phyloP scores from a whole-genome alignment of 2,797 vertebrate species.

The Zalophus californianus region DNA sequence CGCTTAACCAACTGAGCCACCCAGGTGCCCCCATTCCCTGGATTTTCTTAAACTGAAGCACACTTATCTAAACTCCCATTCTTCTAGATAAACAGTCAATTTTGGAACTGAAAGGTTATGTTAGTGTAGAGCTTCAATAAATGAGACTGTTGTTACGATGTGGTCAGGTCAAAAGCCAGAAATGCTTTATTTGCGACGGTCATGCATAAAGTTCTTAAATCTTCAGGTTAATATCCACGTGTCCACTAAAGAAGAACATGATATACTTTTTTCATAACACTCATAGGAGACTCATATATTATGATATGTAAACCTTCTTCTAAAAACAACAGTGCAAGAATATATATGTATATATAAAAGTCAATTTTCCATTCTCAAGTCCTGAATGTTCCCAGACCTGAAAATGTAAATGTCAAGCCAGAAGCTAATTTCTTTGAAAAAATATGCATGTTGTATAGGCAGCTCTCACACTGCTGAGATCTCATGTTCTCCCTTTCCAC shows the following conservation, averaged over 20 bases:
- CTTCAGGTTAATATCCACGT: background rate
- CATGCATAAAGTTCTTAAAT: too few species aligned
- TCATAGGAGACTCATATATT: background rate
- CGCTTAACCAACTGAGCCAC: background rate
- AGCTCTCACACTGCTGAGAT: background rate
- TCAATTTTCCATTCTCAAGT: background rate
- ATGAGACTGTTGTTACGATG: background rate
- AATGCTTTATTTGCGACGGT: background rate
- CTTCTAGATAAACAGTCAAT: background rate
- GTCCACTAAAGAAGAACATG: background rate
- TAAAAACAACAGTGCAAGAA: background rate
- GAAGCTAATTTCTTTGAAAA: background rate
- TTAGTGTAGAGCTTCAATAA: background rate
- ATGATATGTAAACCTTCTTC: background rate
- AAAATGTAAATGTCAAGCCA: constrained; percentile 30
- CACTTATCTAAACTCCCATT: background rate
- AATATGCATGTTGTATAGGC: background rate
- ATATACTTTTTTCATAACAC: background rate
- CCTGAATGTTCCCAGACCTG: background rate
- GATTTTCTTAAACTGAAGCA: background rate
- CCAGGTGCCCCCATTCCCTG: background rate
- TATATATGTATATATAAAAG: background rate
- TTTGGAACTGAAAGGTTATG: background rate
- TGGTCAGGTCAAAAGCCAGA: background rate
- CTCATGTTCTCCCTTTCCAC: background rate